phyloP scores from a whole-genome alignment of 2,113 vertebrate genomes.

The Amia ocellicauda region DNA sequence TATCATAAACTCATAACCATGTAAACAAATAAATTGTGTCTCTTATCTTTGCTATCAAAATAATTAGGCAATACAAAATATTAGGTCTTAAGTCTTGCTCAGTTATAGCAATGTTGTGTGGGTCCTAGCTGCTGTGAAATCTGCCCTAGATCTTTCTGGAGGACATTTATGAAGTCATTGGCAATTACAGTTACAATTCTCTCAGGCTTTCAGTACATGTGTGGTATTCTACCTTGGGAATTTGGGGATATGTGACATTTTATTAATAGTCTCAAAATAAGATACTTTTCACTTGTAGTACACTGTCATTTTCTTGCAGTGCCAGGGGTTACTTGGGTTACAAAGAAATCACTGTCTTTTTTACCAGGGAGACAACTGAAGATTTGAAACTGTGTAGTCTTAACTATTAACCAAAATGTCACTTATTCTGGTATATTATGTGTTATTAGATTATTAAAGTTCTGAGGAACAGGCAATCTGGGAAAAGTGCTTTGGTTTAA shows the following conservation, averaged over 20 bases:
- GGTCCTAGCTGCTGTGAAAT: slow-evolving; percentile 2
- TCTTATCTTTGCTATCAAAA: too few species aligned
- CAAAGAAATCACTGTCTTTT: not conserved
- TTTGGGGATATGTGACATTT: slow-evolving; percentile 19
- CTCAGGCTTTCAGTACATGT: not conserved
- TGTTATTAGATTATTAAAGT: too few species aligned
- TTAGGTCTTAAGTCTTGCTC: too few species aligned
- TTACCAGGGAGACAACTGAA: too few species aligned
- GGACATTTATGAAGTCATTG: slow-evolving; percentile 13
- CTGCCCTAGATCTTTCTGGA: slow-evolving; percentile 9
- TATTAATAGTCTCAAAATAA: slow-evolving; percentile 8
- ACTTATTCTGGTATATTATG: too few species aligned
- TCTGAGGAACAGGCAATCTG: not conserved
- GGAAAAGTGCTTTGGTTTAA: not conserved
- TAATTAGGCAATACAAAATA: too few species aligned
- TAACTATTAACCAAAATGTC: too few species aligned
- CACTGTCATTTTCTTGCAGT: not conserved
- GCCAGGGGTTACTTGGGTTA: not conserved
- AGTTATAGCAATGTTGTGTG: too few species aligned
- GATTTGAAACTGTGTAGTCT: not conserved
- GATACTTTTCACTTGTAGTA: not conserved
- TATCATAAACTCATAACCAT: too few species aligned
- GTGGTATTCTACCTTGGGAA: slow-evolving; percentile 11
- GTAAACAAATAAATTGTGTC: too few species aligned
- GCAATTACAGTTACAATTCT: slow-evolving; percentile 23